Evolutionary conservation across 2,113 vertebrate species (phyloP).

Genomic region (Gavia stellata): DNA sequence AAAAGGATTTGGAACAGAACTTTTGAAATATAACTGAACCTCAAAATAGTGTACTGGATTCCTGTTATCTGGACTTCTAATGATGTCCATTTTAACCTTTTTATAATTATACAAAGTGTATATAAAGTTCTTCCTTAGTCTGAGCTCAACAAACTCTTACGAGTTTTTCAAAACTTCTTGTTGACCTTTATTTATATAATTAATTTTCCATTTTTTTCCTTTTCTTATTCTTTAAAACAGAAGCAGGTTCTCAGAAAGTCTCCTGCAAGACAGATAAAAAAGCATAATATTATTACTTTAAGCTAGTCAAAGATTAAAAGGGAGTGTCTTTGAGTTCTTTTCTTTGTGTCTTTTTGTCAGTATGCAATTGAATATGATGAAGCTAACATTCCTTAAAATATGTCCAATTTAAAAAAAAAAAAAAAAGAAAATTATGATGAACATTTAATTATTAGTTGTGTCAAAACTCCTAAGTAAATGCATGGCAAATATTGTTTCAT

Average conservation of each 20-base stretch:
- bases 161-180: not conserved
- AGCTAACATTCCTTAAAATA: accelerated
- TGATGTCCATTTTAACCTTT: not conserved
- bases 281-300: no score
- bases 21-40: not conserved
- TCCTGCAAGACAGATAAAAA: not conserved
- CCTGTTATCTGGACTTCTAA: not conserved
- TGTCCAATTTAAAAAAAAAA: not conserved
- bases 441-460: not conserved
- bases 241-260: not conserved
- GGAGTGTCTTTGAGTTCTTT: accelerated
- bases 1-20: conserved; percentile 9
- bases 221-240: not conserved
- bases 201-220: not conserved
- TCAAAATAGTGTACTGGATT: not conserved
- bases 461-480: not conserved
- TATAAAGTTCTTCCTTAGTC: not conserved
- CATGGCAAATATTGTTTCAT: not conserved
- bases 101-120: not conserved
- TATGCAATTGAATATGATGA: not conserved
- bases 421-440: not conserved
- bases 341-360: not conserved
- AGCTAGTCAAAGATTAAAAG: not conserved
- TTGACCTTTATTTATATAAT: not conserved
- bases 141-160: not conserved